Percentiles rank a stretch among this genome's conserved stretches.
Evolutionary conservation across 2,797 vertebrate species (phyloP).

Genomic region (Gobionotothen gibberifrons): DNA sequence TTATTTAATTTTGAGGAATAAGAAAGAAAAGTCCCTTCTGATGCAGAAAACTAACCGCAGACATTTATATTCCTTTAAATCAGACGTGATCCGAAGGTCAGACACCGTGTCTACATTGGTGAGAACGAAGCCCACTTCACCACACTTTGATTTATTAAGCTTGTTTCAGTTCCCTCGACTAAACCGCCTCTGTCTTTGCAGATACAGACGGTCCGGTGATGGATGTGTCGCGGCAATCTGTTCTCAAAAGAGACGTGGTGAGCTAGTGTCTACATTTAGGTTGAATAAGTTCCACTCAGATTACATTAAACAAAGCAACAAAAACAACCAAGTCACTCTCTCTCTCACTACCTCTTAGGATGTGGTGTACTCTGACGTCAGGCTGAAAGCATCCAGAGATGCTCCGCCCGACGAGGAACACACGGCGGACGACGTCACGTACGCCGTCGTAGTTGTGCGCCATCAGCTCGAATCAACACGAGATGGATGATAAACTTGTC

Average conservation of each 20-base stretch:
- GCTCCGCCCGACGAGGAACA: neutral
- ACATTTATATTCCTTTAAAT: slow-evolving; percentile 7
- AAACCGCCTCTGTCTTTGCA: slow-evolving; percentile 33
- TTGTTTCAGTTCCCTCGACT: slow-evolving; percentile 14
- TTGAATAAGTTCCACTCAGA: neutral
- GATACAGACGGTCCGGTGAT: slow-evolving; percentile 25
- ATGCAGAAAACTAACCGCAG: slow-evolving; percentile 5
- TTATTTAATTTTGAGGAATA: too few relatives aligned
- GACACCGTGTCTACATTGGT: slow-evolving; percentile 42
- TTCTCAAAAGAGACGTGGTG: slow-evolving; percentile 46
- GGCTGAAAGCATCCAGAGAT: neutral
- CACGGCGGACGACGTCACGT: slow-evolving; percentile 47
- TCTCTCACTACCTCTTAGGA: slow-evolving; percentile 36
- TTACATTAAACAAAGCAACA: neutral
- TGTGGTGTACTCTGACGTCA: slow-evolving; percentile 65
- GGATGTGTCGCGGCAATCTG: slow-evolving; percentile 25
- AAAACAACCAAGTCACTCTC: neutral
- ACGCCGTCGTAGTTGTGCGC: slow-evolving; percentile 34
- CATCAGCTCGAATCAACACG: neutral
- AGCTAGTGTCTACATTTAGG: slow-evolving; percentile 2
- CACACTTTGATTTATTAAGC: accelerated
- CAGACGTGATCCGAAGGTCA: slow-evolving; percentile 12
- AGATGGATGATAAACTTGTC: neutral
- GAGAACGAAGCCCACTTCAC: slow-evolving; percentile 18
- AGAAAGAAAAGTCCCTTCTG: too few relatives aligned